These are phyloP conservation scores for Camelus dromedarius DNA, from an alignment of 2,113 vertebrate species.

Conservation along the genomic window DNA sequence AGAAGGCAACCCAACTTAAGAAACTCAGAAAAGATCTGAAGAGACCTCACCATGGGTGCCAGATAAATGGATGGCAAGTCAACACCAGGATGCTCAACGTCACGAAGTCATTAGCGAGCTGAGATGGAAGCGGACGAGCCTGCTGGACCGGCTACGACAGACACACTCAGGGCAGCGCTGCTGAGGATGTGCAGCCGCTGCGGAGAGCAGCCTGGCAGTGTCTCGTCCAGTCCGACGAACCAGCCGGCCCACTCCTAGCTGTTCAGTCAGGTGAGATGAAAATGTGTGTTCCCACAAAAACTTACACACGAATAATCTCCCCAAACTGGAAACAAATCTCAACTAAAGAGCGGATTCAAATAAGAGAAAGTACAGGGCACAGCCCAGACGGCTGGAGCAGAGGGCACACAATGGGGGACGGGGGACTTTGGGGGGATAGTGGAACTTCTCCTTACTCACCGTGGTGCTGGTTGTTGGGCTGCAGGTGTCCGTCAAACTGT, in stretches of 20 bases:
- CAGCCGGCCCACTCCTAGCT: no score
- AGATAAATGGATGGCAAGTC: rapidly evolving
- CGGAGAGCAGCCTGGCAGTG: rapidly evolving
- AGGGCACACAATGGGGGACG: no score
- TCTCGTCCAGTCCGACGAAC: neutral
- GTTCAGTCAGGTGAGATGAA: neutral
- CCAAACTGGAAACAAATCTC: neutral
- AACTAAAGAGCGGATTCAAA: neutral
- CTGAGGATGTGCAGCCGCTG: rapidly evolving
- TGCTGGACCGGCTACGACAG: neutral
- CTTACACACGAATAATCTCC: neutral
- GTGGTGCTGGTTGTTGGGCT: neutral
- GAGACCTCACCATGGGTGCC: neutral
- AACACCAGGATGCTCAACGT: neutral
- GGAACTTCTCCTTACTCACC: neutral
- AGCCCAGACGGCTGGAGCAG: no score
- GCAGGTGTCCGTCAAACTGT: neutral
- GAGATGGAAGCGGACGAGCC: neutral
- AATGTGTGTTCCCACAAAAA: neutral
- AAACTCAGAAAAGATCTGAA: neutral
- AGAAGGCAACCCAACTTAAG: neutral
- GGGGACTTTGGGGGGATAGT: neutral
- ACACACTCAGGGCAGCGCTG: rapidly evolving
- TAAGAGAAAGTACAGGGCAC: neutral
- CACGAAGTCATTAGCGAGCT: neutral